A percentile compares a stretch with the other conserved stretches of the same genome.
Evolutionary conservation across 35 echinoderm and acorn worm species (phyloP).

Genomic region (Amphiura filiformis): DNA sequence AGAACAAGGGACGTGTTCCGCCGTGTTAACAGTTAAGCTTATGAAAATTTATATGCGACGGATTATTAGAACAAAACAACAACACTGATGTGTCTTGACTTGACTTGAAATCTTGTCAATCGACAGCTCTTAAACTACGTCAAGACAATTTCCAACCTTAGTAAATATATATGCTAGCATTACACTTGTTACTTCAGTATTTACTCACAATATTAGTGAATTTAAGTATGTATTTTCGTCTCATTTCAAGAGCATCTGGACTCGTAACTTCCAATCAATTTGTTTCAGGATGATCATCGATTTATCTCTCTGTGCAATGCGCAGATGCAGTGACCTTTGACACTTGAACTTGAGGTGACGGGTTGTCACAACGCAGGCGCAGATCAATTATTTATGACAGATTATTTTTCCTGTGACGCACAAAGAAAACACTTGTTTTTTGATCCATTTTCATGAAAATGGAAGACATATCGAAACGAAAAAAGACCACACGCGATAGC

Average conservation of each 20-base stretch:
- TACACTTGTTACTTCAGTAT: not conserved
- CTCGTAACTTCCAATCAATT: not conserved
- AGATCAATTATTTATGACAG: not conserved
- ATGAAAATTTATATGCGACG: not conserved
- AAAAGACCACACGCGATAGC: not conserved
- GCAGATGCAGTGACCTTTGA: not conserved
- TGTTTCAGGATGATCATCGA: too few species aligned
- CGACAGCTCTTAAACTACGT: too few species aligned
- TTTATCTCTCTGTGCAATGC: not conserved
- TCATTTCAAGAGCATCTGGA: not conserved
- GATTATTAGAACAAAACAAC: not conserved
- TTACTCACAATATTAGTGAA: not conserved
- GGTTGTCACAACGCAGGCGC: not conserved
- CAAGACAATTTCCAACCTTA: too few species aligned
- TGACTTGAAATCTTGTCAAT: too few species aligned
- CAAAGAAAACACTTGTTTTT: not conserved
- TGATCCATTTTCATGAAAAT: not conserved
- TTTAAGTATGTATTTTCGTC: not conserved
- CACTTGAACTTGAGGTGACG: not conserved
- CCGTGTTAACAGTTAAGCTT: not conserved
- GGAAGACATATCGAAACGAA: not conserved
- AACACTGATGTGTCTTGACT: not conserved
- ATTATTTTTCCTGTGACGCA: not conserved
- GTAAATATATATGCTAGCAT: not conserved
- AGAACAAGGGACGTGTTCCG: too few species aligned